Evolutionary conservation across 2,888 invertebrate genomes (phyloP), one percentile per base, ranked within the genome.

Genomic region (Thumatha senex): DNA sequence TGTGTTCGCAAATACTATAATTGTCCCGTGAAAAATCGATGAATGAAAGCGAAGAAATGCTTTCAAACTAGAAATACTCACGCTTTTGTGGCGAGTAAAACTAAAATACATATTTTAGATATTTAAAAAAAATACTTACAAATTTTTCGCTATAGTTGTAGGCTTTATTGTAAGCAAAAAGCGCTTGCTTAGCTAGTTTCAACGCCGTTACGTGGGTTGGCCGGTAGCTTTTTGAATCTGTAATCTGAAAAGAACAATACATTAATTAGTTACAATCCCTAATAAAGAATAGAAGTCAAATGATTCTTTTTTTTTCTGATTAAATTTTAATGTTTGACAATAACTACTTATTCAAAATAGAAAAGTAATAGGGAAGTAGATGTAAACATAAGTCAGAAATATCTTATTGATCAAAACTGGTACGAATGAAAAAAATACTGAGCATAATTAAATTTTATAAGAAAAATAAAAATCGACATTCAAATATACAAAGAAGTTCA

Each of bases 41-140:
- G 81, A 86, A 88, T 85, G 85, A 85, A 88, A 86, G 82, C 83
- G 74, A 82, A 79, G 80, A 73, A 78, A 76, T 61, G 54, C 48
- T 57, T 72, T 57, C 41, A 50, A 5, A 36, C 18, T 15, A 45
- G 15, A 40, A 44, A 14, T 38, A 41, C 29, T 38, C 38, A 46
- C 42, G 42, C 41, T 29, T 51, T 38, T 46, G 24, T 33, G 2
- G 4, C 31, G 18, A 24, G 5, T 24, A 24, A 5, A 4, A 12
- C n/a, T n/a, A n/a, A n/a, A 29, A 7, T 9, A 30, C 14, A 9
- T 38, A 11, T 36, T 31, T 53, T 35, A 35, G n/a, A 52, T 40
- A 15, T 8, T 51, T 70, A 63, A 65, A 63, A 63, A 36, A 47
- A 33, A 49, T 76, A 87, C 90, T 90, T 81, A 90, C 90, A 66